phyloP scores from a whole-genome alignment of 35 echinoderm and acorn worm genomes.

The Lytechinus variegatus region DNA sequence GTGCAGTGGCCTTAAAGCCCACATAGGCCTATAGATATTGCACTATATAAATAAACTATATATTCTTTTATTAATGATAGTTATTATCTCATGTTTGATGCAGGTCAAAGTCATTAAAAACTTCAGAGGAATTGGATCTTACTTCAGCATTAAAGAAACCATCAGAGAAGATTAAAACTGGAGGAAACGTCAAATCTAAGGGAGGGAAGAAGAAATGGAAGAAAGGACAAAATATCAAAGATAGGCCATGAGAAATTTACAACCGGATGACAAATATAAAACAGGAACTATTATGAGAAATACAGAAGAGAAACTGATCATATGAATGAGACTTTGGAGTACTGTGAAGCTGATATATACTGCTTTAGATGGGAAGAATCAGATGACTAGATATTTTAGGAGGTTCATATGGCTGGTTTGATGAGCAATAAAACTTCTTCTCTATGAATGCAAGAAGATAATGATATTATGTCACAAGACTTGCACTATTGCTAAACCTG shows the following conservation, averaged over 20 bases:
- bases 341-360: not conserved
- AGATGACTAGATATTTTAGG: not conserved
- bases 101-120: conserved; percentile 27
- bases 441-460: too few species aligned
- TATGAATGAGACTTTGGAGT: too few species aligned
- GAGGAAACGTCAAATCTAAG: not conserved
- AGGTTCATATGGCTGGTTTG: too few species aligned
- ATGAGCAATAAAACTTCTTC: too few species aligned
- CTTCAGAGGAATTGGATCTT: conserved; percentile 64
- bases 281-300: not conserved
- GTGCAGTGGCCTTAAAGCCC: too few species aligned
- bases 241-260: not conserved
- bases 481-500: too few species aligned
- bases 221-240: conserved; percentile 54
- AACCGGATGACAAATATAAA: not conserved
- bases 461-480: too few species aligned
- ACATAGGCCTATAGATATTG: too few species aligned
- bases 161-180: not conserved
- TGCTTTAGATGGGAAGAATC: not conserved
- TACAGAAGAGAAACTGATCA: too few species aligned
- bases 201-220: conserved; percentile 70
- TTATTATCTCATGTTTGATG: too few species aligned
- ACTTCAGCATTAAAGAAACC: conserved; percentile 69
- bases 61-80: too few species aligned
- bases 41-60: too few species aligned